Base-by-base conservation (phyloP, 2,888 invertebrate genomes). In the Nematopogon swammerdamellus region DNA sequence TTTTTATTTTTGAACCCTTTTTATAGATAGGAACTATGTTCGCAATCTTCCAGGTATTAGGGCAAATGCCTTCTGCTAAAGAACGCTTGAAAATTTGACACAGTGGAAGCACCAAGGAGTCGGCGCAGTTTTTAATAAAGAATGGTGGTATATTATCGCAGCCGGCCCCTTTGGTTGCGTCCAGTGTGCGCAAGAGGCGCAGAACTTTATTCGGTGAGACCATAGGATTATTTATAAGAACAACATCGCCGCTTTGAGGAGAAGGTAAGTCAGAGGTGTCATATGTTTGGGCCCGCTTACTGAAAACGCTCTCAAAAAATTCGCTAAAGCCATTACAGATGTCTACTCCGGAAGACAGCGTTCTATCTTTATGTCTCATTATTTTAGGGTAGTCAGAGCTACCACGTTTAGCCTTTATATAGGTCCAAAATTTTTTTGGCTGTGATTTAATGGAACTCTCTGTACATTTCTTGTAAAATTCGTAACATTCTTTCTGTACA, bases 281-380 rank as follows among this genome's bases (percentile, higher is more conserved):
- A n/a, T n/a, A n/a, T n/a, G n/a, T 25, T 8, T 19, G 3, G 25
- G 17, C 17, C 2, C 20, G 46, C 16, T 14, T n/a, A 20, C 25
- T 17, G 29, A 46, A 46, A 46, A 46, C 25, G 20, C 46, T 25
- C n/a, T 25, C 20, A 14, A 46, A 46, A 8, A n/a, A n/a, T n/a
- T n/a, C n/a, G n/a, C n/a, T n/a, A n/a, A n/a, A n/a, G n/a, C n/a
- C n/a, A n/a, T n/a, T n/a, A 18, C 16, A 46, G 16, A 46, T 25
- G 3, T 19, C n/a, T 14, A 3, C 5, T 2, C 46, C 46, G 4
- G 16, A 16, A 19, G 46, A 20, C 5, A 25, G 25, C 4, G 16
- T 19, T 6, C 4, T n/a, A 46, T 19, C n/a, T 3, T 25, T 25
- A 16, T 8, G 10, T 25, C 16, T 25, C n/a, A 46, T n/a, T 4